Percentiles rank a stretch among this genome's conserved stretches.
These are phyloP conservation scores for Mythimna loreyi DNA, from an alignment of 2,888 invertebrate species.

Conservation along the genomic window DNA sequence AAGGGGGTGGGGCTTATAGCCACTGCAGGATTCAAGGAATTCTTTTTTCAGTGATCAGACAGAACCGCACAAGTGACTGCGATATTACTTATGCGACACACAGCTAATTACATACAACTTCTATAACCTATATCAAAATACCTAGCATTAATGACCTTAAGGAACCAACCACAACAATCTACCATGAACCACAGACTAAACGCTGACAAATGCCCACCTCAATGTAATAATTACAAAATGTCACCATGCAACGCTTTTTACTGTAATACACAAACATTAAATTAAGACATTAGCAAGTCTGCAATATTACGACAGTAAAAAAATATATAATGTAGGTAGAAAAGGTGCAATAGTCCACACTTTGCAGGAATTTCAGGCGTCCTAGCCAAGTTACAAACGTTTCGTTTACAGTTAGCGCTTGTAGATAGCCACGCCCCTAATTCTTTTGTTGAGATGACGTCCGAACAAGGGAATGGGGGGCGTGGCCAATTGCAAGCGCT, in stretches of 20 bases:
- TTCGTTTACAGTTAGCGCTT: too few relatives aligned
- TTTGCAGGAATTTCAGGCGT: constrained; percentile 38
- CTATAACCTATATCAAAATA: constrained; percentile 10
- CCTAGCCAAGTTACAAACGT: too few relatives aligned
- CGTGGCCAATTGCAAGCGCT: too few relatives aligned
- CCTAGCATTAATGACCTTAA: constrained; percentile 13
- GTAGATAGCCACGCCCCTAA: too few relatives aligned
- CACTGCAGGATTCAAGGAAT: too few relatives aligned
- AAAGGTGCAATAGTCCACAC: constrained; percentile 25
- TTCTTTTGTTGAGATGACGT: too few relatives aligned
- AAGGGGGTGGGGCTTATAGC: too few relatives aligned
- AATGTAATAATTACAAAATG: constrained; percentile 44
- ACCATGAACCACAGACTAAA: constrained; percentile 10
- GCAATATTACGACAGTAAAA: constrained; percentile 12
- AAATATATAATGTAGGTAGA: constrained; percentile 22
- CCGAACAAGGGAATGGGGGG: too few relatives aligned
- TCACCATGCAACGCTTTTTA: constrained; percentile 30
- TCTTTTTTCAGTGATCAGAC: too few relatives aligned
- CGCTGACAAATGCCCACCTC: constrained; percentile 29
- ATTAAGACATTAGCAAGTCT: constrained; percentile 55
- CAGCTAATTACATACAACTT: constrained; percentile 4
- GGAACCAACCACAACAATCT: constrained; percentile 31
- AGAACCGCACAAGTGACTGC: too few relatives aligned
- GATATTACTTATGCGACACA: background rate
- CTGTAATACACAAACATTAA: constrained; percentile 17